Conservation (phyloP, 2,113 vertebrate genomes). For the Aegithalos caudatus region DNA sequence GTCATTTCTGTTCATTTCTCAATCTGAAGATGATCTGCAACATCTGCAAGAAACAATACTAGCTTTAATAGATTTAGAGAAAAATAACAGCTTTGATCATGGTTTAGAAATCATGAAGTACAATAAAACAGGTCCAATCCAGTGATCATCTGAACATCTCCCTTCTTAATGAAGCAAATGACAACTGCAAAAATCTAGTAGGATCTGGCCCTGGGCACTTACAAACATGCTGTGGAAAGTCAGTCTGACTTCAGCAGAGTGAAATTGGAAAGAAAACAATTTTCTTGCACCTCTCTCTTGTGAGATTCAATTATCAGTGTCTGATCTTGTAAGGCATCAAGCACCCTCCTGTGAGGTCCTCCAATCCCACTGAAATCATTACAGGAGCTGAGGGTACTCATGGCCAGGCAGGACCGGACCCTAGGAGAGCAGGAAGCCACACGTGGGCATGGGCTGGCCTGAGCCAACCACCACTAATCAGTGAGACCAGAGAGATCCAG, state of each 20-base stretch:
- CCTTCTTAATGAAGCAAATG: background rate
- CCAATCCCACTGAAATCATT: background rate
- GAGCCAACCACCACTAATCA: background rate
- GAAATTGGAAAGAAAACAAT: conserved; percentile 43
- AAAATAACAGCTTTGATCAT: background rate
- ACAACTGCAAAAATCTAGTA: background rate
- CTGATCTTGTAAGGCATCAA: conserved; percentile 16
- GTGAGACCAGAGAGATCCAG: background rate
- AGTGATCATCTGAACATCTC: background rate
- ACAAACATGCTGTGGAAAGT: background rate
- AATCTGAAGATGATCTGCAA: background rate
- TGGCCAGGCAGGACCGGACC: background rate
- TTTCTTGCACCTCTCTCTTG: conserved; percentile 1
- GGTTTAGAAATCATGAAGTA: background rate
- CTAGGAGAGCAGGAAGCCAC: background rate
- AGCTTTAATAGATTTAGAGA: background rate
- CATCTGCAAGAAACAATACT: background rate
- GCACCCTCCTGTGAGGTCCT: conserved; percentile 29
- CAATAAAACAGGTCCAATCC: background rate
- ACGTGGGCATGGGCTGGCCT: background rate
- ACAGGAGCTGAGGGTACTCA: background rate
- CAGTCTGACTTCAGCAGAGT: background rate
- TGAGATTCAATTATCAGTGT: conserved; percentile 7
- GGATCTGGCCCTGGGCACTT: background rate
- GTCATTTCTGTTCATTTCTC: background rate